Base-by-base conservation (phyloP, 2,797 vertebrate genomes). In the Argentina silus region DNA sequence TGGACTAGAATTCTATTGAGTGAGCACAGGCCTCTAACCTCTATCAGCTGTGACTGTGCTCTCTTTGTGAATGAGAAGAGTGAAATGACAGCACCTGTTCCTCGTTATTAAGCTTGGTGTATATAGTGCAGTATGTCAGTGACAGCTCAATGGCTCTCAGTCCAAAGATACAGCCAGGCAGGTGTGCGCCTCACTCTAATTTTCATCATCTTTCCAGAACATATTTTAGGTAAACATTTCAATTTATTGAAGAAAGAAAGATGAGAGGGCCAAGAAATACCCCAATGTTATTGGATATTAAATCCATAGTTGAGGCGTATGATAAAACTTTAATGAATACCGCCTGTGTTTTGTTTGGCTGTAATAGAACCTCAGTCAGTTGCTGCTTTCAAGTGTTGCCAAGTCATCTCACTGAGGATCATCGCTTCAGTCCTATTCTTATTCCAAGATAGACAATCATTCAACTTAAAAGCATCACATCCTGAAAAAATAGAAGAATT, bases 391-490 rank as follows among this genome's bases (percentile, higher is more conserved):
- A 91, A 87, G 78, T 72, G 78, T 81, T 90, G 90, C 91, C 91
- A 92, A 87, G 83, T 94, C 79, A 88, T 91, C 91, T 91, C 81
- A 86, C 81, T 67, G 73, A 72, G 81, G 88, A 90, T 92, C 84
- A 89, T 87, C 87, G 75, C 70, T 81, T 81, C 75, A 51, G 76
- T 77, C 77, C 75, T 75, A 57, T 86, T 85, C 82, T 87, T 83
- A 80, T 85, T 88, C 85, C 69, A 76, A 78, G 81, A 84, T 77
- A 81, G 79, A 85, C 80, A 72, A 83, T 89, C 80, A 72, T 78
- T 87, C 76, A 83, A 66, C 79, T 76, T 82, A 75, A 87, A 85
- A 80, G 85, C 73, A 59, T 76, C 80, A 51, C 81, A 72, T 83
- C 78, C 78, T 78, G 70, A 73, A 83, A 69, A 74, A 72, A 80